phyloP scores from a whole-genome alignment of 2,113 vertebrate species.

The Podarcis raffonei region DNA sequence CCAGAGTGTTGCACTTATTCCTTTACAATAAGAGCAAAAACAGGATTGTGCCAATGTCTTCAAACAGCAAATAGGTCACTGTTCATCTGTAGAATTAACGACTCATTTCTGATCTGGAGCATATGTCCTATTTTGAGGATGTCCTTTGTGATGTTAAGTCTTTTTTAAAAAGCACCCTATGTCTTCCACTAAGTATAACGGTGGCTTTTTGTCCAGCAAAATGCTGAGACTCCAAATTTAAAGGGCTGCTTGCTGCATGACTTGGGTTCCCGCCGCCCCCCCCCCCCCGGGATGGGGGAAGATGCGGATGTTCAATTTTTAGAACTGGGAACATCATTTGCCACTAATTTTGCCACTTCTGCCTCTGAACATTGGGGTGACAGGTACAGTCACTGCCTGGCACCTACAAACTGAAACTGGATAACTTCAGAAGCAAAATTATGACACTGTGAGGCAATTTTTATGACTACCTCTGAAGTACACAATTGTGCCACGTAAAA shows the following conservation, averaged over 20 bases:
- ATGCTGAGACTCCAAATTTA: not conserved
- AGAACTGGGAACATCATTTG: conserved; percentile 11
- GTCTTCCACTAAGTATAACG: not conserved
- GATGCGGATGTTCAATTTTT: conserved; percentile 16
- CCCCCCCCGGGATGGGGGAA: fast-evolving
- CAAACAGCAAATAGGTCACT: fast-evolving
- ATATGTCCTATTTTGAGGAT: not conserved
- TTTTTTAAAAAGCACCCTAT: not conserved
- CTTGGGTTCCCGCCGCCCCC: fast-evolving
- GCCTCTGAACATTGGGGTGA: conserved; percentile 28
- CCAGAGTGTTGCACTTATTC: not conserved
- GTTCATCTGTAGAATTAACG: fast-evolving
- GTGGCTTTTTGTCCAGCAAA: not conserved
- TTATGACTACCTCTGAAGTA: conserved; percentile 55
- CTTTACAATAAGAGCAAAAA: not conserved
- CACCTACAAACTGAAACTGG: not conserved
- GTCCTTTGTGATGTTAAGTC: not conserved
- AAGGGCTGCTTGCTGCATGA: fast-evolving
- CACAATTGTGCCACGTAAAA: conserved; percentile 36
- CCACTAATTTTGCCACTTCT: conserved; percentile 12
- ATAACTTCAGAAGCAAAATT: conserved; percentile 48
- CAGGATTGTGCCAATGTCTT: not conserved
- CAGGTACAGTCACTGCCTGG: conserved; percentile 21
- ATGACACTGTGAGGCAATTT: conserved; percentile 36
- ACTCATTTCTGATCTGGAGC: not conserved